Conservation (phyloP, 2,797 vertebrate species). For the Pangasius larnaudii region DNA sequence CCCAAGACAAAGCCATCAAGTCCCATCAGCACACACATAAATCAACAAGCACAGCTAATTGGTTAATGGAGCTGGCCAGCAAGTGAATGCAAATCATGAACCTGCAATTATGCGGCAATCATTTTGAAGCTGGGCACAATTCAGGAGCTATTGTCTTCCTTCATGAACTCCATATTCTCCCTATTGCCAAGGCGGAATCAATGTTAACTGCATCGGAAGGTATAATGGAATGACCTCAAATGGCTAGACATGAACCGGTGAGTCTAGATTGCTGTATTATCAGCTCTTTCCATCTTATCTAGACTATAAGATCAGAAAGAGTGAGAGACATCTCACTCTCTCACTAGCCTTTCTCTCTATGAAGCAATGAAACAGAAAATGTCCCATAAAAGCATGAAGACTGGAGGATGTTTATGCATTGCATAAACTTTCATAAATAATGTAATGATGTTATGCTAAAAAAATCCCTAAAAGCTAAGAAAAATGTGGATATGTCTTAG, state of each 20-base stretch:
- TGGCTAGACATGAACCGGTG: slow-evolving; percentile 54
- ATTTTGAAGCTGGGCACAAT: slow-evolving; percentile 55
- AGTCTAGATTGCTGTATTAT: slow-evolving; percentile 64
- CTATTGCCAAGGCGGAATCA: slow-evolving; percentile 63
- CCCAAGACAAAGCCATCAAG: slow-evolving; percentile 57
- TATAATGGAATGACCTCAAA: slow-evolving; percentile 53
- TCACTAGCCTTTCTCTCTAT: neutral
- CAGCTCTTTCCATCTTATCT: slow-evolving; percentile 63
- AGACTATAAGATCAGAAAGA: slow-evolving; percentile 53
- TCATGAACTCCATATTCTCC: slow-evolving; percentile 64
- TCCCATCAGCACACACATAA: slow-evolving; percentile 62
- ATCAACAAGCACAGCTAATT: slow-evolving; percentile 64
- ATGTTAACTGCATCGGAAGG: slow-evolving; percentile 64
- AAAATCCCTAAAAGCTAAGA: neutral
- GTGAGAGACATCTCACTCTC: slow-evolving; percentile 30
- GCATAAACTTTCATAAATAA: slow-evolving; percentile 38
- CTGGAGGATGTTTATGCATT: slow-evolving; percentile 24
- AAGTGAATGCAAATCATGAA: slow-evolving; percentile 56
- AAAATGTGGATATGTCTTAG: neutral
- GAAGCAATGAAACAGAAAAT: slow-evolving; percentile 50
- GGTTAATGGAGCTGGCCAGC: slow-evolving; percentile 56
- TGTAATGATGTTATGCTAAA: neutral
- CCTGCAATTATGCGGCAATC: slow-evolving; percentile 63
- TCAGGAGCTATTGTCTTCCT: slow-evolving; percentile 60
- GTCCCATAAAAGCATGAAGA: slow-evolving; percentile 42